These are phyloP conservation scores for Petrocephalus schoutedeni DNA, from an alignment of 2,797 vertebrate species.

Conservation along the genomic window DNA sequence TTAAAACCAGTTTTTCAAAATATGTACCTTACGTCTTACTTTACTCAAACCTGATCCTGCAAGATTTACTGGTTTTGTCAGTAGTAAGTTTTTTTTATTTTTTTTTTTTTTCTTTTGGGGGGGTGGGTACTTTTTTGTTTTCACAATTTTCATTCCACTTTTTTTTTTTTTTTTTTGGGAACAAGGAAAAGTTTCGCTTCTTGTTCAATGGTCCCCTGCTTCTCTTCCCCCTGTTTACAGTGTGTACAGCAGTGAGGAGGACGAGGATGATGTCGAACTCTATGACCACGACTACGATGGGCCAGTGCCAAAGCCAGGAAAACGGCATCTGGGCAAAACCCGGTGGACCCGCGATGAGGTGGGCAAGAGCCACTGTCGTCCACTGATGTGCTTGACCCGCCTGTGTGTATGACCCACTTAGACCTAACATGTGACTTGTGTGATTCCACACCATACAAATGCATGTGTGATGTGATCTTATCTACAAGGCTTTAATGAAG, in stretches of 20 bases:
- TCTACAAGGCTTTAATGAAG: background rate
- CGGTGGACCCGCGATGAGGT: slow-evolving; percentile 98
- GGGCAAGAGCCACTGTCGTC: slow-evolving; percentile 37
- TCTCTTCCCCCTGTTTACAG: slow-evolving; percentile 56
- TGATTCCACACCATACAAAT: background rate
- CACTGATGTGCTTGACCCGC: background rate
- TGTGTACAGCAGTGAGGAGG: slow-evolving; percentile 97
- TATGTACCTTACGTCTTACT: slow-evolving; percentile 39
- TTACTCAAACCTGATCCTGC: slow-evolving; percentile 71
- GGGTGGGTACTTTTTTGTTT: background rate
- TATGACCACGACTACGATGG: slow-evolving; percentile 97
- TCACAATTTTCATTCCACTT: background rate
- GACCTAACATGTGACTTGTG: background rate
- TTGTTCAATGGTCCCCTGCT: slow-evolving; percentile 29
- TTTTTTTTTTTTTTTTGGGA: slow-evolving; percentile 1
- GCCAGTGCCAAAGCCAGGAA: slow-evolving; percentile 80
- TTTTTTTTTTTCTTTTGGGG: slow-evolving; percentile 18
- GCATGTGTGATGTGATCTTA: background rate
- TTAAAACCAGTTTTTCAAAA: slow-evolving; percentile 85
- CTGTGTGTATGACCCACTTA: background rate
- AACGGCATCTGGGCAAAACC: slow-evolving; percentile 94
- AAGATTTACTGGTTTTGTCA: slow-evolving; percentile 81
- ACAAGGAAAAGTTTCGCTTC: slow-evolving; percentile 24
- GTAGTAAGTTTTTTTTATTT: slow-evolving; percentile 53
- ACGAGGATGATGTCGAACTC: slow-evolving; percentile 92